Conservation (phyloP, 2,797 vertebrate genomes). For the Macropodus opercularis region DNA sequence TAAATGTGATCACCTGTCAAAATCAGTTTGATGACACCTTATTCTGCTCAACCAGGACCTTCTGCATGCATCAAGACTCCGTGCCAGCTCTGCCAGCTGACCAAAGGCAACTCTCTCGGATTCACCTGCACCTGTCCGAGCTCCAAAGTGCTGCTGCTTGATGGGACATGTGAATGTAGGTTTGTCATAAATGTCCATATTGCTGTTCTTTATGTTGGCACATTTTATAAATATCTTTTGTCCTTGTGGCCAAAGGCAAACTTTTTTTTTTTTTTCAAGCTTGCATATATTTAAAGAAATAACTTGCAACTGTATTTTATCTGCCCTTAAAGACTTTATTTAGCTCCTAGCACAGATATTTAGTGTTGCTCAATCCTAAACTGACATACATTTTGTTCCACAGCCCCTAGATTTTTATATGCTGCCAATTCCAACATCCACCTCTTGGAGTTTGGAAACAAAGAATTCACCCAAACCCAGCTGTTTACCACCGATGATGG, state of each 20-base stretch:
- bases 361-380: no score
- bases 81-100: slow-evolving; percentile 88
- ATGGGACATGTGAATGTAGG: slow-evolving; percentile 85
- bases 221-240: no score
- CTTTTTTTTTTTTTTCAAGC: no score
- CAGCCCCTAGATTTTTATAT: slow-evolving; percentile 84
- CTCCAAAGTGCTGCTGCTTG: slow-evolving; percentile 79
- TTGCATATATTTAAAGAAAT: no score
- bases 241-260: no score
- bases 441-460: slow-evolving; percentile 79
- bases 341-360: background rate
- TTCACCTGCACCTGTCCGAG: slow-evolving; percentile 87
- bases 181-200: slow-evolving; percentile 5
- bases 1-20: background rate
- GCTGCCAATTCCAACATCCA: slow-evolving; percentile 69
- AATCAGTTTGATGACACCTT: background rate
- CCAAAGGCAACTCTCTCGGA: slow-evolving; percentile 77
- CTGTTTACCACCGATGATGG: slow-evolving; percentile 76
- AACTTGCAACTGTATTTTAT: no score
- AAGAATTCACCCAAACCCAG: slow-evolving; percentile 42
- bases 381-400: background rate
- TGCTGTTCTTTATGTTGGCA: no score
- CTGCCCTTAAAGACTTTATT: background rate
- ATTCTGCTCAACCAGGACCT: slow-evolving; percentile 37
- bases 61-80: slow-evolving; percentile 76